Conservation (phyloP, 2,797 vertebrate genomes). For the Lycodopsis pacificus region DNA sequence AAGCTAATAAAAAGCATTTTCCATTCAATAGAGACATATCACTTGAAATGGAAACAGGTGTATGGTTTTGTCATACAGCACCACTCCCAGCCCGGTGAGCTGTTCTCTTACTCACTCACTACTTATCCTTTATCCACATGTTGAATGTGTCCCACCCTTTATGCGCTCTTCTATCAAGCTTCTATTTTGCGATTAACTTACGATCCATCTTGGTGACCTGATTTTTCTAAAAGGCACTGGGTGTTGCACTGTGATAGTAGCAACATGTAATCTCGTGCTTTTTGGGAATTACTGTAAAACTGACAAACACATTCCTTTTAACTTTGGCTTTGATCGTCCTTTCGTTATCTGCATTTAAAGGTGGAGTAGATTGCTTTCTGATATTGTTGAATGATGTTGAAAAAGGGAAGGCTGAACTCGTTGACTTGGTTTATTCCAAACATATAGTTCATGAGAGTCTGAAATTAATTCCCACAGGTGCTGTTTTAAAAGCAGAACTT, state of each 20-base stretch:
- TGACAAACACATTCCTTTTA: not conserved
- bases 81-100: slow-evolving; percentile 44
- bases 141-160: slow-evolving; percentile 40
- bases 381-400: slow-evolving; percentile 12
- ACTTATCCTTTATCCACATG: slow-evolving; percentile 30
- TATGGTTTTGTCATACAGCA: not conserved
- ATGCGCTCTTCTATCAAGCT: slow-evolving; percentile 25
- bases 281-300: not conserved
- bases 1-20: not conserved
- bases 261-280: not conserved
- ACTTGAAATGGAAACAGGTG: slow-evolving; percentile 1
- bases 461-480: not conserved
- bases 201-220: slow-evolving; percentile 14
- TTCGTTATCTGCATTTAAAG: slow-evolving; percentile 13
- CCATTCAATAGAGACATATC: not conserved
- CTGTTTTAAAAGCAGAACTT: not conserved
- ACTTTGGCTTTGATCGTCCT: not conserved
- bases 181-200: slow-evolving; percentile 17
- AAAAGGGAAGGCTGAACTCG: not conserved
- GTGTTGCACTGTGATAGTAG: not conserved
- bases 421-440: not conserved
- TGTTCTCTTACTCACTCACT: slow-evolving; percentile 54
- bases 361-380: slow-evolving; percentile 7
- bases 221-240: not conserved
- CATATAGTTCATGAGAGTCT: not conserved